Evolutionary conservation across 2,797 vertebrate genomes (phyloP), one percentile per base, ranked within the genome.

Genomic region (Neosilurus mollespiculum): DNA sequence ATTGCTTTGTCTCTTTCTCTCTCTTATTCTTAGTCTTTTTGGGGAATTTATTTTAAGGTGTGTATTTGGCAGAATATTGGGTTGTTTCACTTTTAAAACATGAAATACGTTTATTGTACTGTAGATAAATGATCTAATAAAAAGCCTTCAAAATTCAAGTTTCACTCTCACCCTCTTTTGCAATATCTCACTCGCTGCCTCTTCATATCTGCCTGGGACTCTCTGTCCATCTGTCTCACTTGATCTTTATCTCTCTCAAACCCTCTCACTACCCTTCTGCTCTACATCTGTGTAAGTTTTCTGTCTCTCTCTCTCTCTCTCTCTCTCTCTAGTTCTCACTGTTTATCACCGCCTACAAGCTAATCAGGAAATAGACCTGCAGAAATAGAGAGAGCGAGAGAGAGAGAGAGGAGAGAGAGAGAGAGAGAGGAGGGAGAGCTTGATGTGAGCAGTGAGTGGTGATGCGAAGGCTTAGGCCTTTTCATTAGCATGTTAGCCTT

Each of bases 401-500:
- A 53, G 5, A 70, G 18, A 80, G 5, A 30, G 64, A n/a, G n/a
- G n/a, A n/a, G n/a, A n/a, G n/a, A n/a, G n/a, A n/a, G n/a, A n/a
- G n/a, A n/a, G n/a, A n/a, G n/a, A n/a, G n/a, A n/a, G n/a, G n/a
- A n/a, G n/a, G 59, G 34, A 58, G 37, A 78, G 67, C 71, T 80
- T 86, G 70, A 80, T 56, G 43, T 77, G 24, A 64, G 71, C 72
- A 37, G 61, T 56, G 20, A 24, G 37, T 51, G 49, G 12, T 26
- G 12, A 66, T 66, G 15, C 12, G 15, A 67, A 58, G 22, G 22
- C 30, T 56, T 59, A 2, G 53, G 77, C 18, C 58, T 34, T 83
- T 83, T 88, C 83, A 85, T 89, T 90, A 81, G 81, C 58, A 80
- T 64, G 20, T 49, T 82, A 75, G 77, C 86, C 75, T 85, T 71